Conservation (phyloP, 2,797 vertebrate species). For the Eospalax fontanierii region DNA sequence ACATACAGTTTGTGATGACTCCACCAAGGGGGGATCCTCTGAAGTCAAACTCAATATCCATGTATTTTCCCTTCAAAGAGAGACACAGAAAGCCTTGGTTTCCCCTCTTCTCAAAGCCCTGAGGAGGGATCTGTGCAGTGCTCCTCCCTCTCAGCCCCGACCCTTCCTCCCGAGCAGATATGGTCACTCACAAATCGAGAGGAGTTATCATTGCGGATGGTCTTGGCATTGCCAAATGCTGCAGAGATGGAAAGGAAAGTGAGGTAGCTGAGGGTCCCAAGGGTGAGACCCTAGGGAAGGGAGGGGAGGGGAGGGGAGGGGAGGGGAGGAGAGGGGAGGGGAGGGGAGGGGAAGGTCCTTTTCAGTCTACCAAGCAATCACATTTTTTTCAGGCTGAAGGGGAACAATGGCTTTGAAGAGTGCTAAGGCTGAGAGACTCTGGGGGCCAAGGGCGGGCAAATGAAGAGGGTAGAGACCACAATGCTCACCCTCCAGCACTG, state of each 20-base stretch:
- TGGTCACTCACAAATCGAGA: conserved; percentile 91
- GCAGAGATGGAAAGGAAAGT: background rate
- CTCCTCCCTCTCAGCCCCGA: background rate
- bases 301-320: background rate
- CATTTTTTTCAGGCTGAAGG: background rate
- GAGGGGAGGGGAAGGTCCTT: background rate
- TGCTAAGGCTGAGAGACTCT: background rate
- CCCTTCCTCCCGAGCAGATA: background rate
- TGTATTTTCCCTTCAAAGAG: conserved; percentile 91
- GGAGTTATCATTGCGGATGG: conserved; percentile 92
- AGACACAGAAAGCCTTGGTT: conserved; percentile 42
- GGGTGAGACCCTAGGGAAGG: background rate
- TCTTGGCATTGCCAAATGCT: conserved; percentile 93
- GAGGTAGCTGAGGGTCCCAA: background rate
- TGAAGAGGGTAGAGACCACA: background rate
- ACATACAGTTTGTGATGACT: conserved; percentile 92
- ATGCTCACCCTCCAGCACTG: conserved; percentile 90
- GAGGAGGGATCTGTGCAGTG: background rate
- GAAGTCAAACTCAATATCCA: conserved; percentile 93
- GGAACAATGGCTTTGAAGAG: background rate
- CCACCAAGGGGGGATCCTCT: conserved; percentile 92
- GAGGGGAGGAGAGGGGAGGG: no score
- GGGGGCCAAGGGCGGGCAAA: background rate
- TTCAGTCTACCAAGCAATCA: background rate
- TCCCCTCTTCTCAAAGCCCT: background rate